Evolutionary conservation across 2,797 vertebrate species (phyloP).

Genomic region (Melopsittacus undulatus): DNA sequence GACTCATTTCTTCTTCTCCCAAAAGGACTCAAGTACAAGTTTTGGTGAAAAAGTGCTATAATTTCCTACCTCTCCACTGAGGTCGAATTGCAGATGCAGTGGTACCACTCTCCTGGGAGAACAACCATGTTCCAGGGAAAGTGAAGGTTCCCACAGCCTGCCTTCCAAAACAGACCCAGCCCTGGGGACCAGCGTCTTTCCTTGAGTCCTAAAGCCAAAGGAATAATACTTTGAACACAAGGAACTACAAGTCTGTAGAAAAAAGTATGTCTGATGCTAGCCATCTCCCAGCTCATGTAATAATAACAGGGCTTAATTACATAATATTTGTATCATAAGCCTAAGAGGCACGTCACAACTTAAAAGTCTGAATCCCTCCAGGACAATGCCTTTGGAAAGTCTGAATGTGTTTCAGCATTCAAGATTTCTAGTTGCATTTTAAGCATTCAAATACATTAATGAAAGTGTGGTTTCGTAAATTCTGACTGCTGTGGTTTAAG

Average conservation of each 20-base stretch:
- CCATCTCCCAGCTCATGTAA: neutral
- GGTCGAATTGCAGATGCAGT: neutral
- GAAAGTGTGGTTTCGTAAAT: neutral
- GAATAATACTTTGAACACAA: neutral
- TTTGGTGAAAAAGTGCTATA: neutral
- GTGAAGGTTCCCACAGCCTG: neutral
- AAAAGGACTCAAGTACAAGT: neutral
- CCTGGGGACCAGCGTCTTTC: neutral
- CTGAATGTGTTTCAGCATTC: neutral
- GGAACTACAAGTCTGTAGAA: neutral
- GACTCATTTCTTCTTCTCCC: neutral
- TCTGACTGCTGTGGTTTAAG: neutral
- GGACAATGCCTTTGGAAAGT: neutral
- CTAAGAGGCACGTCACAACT: neutral
- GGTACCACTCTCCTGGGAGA: neutral
- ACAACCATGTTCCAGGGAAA: neutral
- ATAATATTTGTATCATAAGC: neutral
- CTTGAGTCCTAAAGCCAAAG: neutral
- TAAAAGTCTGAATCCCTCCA: neutral
- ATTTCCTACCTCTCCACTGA: neutral
- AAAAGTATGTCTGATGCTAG: neutral
- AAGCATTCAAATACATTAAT: neutral
- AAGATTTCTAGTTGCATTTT: neutral
- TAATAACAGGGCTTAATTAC: neutral
- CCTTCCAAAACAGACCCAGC: too few relatives aligned